phyloP scores from a whole-genome alignment of 2,797 vertebrate genomes.

The Poecilia picta region DNA sequence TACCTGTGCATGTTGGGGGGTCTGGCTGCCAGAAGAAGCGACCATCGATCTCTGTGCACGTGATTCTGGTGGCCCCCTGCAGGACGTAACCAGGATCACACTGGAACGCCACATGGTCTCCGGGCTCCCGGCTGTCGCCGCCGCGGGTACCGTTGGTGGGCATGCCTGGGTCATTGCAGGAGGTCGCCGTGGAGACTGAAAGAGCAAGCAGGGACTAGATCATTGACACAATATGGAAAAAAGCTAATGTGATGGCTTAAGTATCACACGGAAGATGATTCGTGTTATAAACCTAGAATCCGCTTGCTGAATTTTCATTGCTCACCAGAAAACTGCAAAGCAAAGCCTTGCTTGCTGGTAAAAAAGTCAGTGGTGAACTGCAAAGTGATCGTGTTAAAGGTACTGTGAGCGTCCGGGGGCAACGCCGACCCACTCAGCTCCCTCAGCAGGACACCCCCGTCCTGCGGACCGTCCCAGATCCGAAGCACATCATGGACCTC shows the following conservation, averaged over 20 bases:
- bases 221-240: conserved; percentile 19
- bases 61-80: conserved; percentile 92
- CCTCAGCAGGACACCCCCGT: conserved; percentile 91
- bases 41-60: conserved; percentile 94
- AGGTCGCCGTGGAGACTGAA: conserved; percentile 93
- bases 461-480: conserved; percentile 96
- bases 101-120: conserved; percentile 92
- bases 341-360: conserved; percentile 98
- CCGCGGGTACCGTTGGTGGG: conserved; percentile 95
- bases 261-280: background rate
- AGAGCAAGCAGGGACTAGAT: conserved; percentile 11
- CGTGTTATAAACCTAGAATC: background rate
- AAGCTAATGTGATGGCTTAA: background rate
- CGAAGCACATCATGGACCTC: conserved; percentile 94
- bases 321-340: conserved; percentile 94
- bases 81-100: conserved; percentile 94
- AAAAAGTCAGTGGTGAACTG: conserved; percentile 99
- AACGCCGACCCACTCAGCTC: conserved; percentile 90
- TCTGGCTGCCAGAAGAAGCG: conserved; percentile 99
- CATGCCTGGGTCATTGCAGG: conserved; percentile 95
- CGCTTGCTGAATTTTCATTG: background rate
- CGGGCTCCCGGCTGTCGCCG: conserved; percentile 92
- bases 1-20: conserved; percentile 89
- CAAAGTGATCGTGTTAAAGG: conserved; percentile 91
- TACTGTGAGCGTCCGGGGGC: conserved; percentile 92